These are phyloP conservation scores for Anticlea derivata DNA, from an alignment of 2,888 invertebrate species.

Conservation along the genomic window DNA sequence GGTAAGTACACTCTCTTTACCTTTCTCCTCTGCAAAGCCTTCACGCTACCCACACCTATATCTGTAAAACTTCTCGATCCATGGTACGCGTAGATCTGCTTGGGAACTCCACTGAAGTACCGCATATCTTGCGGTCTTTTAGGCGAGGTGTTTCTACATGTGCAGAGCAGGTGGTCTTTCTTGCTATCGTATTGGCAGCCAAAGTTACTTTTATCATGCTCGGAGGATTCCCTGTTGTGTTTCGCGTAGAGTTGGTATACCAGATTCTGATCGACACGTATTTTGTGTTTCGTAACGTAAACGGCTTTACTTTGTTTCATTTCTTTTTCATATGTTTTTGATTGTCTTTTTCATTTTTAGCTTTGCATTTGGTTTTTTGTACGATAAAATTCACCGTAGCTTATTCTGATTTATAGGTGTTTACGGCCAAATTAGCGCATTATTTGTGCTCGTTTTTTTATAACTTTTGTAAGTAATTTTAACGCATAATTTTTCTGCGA, in stretches of 20 bases:
- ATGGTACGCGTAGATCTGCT: slow-evolving; percentile 48
- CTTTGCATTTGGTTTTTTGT: slow-evolving; percentile 19
- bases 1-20: slow-evolving; percentile 61
- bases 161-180: slow-evolving; percentile 45
- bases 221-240: slow-evolving; percentile 23
- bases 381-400: too few relatives aligned
- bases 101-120: slow-evolving; percentile 43
- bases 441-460: neutral
- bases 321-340: slow-evolving; percentile 51
- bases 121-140: slow-evolving; percentile 38
- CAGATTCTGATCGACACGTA: slow-evolving; percentile 30
- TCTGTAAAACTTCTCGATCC: slow-evolving; percentile 50
- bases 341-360: slow-evolving; percentile 44
- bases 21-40: slow-evolving; percentile 51
- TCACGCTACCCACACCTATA: slow-evolving; percentile 60
- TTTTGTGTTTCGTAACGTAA: slow-evolving; percentile 47
- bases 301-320: slow-evolving; percentile 59
- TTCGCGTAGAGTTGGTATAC: slow-evolving; percentile 26
- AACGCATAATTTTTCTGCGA: slow-evolving; percentile 18
- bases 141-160: slow-evolving; percentile 38
- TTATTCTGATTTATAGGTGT: neutral
- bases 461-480: slow-evolving; percentile 2
- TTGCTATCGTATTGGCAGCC: slow-evolving; percentile 55
- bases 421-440: neutral
- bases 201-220: slow-evolving; percentile 42